Evolutionary conservation across 2,888 invertebrate genomes (phyloP), one percentile per base, ranked within the genome.

Genomic region (Lepidonotus clava): DNA sequence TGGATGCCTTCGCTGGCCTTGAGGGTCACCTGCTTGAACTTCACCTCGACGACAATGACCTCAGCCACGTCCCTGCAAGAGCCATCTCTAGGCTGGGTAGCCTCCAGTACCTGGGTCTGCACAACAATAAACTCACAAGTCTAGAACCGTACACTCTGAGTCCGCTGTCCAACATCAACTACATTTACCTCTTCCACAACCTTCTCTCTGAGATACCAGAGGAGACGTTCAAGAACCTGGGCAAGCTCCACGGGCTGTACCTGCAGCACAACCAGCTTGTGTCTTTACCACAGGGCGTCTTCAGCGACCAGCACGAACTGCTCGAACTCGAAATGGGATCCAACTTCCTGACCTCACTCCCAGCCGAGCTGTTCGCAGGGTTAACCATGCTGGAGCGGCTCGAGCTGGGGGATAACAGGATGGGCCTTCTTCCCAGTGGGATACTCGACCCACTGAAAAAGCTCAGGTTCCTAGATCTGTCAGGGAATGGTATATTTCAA

Each of bases 71-170:
- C 6, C 80, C 80, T 8, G 51, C 80, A 24, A 4, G 28, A 32
- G 80, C 80, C 24, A 80, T 80, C 11, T 80, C 80, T 4, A 18
- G 41, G n/a, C 46, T 80, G 41, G 28, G 24, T 11, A 80, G 34
- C n/a, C 51, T 80, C 28, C 80, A 80, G 46, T 80, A 80, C 28
- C 80, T 80, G 11, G 80, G 80, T 24, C 80, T 80, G 18, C 80
- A 80, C 24, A 80, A 80, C 18, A 80, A 80, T 34, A 80, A 11
- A 28, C 40, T 80, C 41, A 8, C 51, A 1, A 41, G 32, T 8
- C 6, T 80, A 28, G 28, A 80, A 2, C 46, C 46, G 28, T 6
- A 80, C 5, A 80, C 24, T 21, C 34, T 80, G 4, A 41, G 24
- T n/a, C 46, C 80, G 1, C 51, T 80, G 41, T n/a, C n/a, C 28